phyloP scores from a whole-genome alignment of 2,113 vertebrate species.

The Struthidea cinerea region DNA sequence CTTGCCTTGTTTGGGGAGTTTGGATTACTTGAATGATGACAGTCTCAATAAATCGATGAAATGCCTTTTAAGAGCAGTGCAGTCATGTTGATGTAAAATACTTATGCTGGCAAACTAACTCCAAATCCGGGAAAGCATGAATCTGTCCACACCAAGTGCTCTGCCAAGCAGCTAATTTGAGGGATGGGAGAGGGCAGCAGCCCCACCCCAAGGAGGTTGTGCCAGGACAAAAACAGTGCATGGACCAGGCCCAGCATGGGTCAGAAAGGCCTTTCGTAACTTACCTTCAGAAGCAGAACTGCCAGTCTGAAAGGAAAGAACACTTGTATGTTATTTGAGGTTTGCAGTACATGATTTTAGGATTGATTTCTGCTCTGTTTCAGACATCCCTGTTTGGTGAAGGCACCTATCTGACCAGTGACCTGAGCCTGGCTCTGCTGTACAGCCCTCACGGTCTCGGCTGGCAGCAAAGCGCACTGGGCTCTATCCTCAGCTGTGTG shows the following conservation, averaged over 20 bases:
- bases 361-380: not conserved
- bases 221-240: constrained; percentile 20
- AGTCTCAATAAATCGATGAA: not conserved
- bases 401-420: constrained; percentile 97
- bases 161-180: constrained; percentile 22
- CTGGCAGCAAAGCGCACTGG: constrained; percentile 85
- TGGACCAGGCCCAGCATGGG: not conserved
- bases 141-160: constrained; percentile 10
- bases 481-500: constrained; percentile 89
- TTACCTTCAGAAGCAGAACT: not conserved
- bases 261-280: not conserved
- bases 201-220: not conserved
- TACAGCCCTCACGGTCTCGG: constrained; percentile 90
- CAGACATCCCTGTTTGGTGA: constrained; percentile 96
- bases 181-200: constrained; percentile 23
- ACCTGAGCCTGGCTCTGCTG: constrained; percentile 95
- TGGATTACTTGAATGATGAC: not conserved
- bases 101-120: not conserved
- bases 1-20: not conserved
- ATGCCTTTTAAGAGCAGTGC: not conserved
- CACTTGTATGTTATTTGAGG: not conserved
- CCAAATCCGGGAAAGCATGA: constrained; percentile 41
- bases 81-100: constrained; percentile 25
- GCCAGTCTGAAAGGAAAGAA: not conserved
- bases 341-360: not conserved